Base-by-base conservation (phyloP, 2,797 vertebrate genomes). In the Huso huso region DNA sequence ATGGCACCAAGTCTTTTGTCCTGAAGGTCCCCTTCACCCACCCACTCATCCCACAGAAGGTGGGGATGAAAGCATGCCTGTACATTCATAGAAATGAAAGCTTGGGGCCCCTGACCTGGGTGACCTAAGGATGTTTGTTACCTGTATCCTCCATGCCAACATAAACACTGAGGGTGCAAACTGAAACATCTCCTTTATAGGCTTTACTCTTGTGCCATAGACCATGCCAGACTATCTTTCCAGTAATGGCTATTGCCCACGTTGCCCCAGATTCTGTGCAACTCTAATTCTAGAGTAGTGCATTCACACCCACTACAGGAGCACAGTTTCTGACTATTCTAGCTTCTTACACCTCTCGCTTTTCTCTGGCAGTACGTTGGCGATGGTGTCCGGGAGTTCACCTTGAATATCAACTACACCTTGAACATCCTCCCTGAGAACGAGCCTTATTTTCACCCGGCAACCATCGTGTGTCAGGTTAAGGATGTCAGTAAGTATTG, bases 11-110 rank as follows among this genome's bases (percentile, higher is more conserved):
- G 71, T 74, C 74, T 8, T 93, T 87, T 78, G 81, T 77, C 12
- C 69, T 92, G 60, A 79, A 72, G 74, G 79, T 91, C 18, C 82
- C 9, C n/a, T 90, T 92, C 71, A 77, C 82, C 48, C 81, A 90
- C 62, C 62, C 81, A 0, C 8, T 80, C 6, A 75, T 89, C 7
- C 65, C 70, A 4, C 66, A 71, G 66, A 71, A 8, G 76, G 87
- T 90, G 23, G 23, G 23, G 23, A 37, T 37, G 2, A 37, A 37
- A 37, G 4, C 23, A 73, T 37, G 23, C 23, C 23, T 37, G 15
- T 18, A 18, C 15, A 37, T 37, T 3, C 23, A 37, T 37, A 10
- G 49, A 9, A 37, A 37, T 4, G 4, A 37, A 37, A 37, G 23
- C 23, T 37, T 3, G 23, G 23, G 23, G 23, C 1, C 15, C 15